phyloP scores from a whole-genome alignment of 2,113 vertebrate genomes.

The Elaphurus davidianus region DNA sequence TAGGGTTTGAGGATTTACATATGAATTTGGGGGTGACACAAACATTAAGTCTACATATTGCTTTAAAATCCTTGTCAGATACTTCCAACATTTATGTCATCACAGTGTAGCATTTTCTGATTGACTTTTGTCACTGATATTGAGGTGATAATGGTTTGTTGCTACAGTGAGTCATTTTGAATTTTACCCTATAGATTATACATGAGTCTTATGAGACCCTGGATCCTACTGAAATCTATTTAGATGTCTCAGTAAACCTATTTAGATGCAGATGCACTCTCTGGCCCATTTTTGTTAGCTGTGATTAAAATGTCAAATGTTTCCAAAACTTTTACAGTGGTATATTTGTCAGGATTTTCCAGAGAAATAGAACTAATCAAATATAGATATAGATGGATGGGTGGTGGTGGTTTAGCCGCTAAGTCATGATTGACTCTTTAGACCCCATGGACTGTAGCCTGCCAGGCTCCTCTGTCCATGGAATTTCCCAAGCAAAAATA shows the following conservation, averaged over 20 bases:
- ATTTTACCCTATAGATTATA: background rate
- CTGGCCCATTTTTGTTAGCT: background rate
- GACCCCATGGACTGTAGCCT: background rate
- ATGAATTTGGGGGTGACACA: background rate
- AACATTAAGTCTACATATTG: background rate
- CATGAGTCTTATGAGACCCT: background rate
- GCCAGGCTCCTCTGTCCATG: background rate
- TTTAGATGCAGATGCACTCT: background rate
- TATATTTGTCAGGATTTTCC: background rate
- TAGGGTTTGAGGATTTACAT: background rate
- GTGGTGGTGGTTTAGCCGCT: background rate
- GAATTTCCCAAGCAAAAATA: background rate
- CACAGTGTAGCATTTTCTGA: background rate
- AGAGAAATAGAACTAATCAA: background rate
- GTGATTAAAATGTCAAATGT: background rate
- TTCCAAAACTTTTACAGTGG: background rate
- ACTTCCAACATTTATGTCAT: background rate
- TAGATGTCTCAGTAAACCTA: background rate
- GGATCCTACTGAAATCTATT: background rate
- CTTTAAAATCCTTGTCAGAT: background rate
- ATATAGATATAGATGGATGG: background rate
- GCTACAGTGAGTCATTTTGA: background rate
- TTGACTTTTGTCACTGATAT: background rate
- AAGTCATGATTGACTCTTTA: background rate
- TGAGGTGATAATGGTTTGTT: background rate